phyloP scores from a whole-genome alignment of 2,888 invertebrate species.

The Archaeoteleia sp. region DNA sequence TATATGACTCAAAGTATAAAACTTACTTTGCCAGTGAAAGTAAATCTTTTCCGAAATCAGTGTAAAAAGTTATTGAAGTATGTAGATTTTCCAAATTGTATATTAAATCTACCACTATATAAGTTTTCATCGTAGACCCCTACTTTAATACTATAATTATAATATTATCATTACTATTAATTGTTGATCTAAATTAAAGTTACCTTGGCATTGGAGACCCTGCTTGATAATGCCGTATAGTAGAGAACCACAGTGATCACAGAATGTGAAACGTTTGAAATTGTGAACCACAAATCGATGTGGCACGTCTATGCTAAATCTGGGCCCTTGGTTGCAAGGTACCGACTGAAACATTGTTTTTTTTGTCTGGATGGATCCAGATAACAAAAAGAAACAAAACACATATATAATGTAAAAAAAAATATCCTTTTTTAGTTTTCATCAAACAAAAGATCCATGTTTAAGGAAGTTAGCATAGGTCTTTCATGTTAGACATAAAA shows the following conservation, averaged over 20 bases:
- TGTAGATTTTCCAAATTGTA: no score
- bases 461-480: no score
- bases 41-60: no score
- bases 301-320: slow-evolving; percentile 99
- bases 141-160: no score
- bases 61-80: no score
- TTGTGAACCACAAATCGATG: slow-evolving; percentile 97
- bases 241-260: slow-evolving; percentile 99
- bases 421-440: no score
- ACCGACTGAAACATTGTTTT: slow-evolving; percentile 73
- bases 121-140: no score
- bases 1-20: no score
- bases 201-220: slow-evolving; percentile 96
- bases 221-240: slow-evolving; percentile 97
- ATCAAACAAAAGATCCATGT: no score
- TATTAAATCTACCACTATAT: not conserved
- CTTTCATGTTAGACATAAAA: no score
- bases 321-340: slow-evolving; percentile 81
- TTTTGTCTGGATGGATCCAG: slow-evolving; percentile 28
- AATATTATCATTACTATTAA: no score
- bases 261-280: slow-evolving; percentile 98
- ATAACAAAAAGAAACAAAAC: slow-evolving; percentile 31
- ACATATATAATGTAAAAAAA: slow-evolving; percentile 17
- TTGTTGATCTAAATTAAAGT: slow-evolving; percentile 21
- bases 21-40: no score